phyloP scores from a whole-genome alignment of 2,888 invertebrate species.

The Apodemia hepburni region DNA sequence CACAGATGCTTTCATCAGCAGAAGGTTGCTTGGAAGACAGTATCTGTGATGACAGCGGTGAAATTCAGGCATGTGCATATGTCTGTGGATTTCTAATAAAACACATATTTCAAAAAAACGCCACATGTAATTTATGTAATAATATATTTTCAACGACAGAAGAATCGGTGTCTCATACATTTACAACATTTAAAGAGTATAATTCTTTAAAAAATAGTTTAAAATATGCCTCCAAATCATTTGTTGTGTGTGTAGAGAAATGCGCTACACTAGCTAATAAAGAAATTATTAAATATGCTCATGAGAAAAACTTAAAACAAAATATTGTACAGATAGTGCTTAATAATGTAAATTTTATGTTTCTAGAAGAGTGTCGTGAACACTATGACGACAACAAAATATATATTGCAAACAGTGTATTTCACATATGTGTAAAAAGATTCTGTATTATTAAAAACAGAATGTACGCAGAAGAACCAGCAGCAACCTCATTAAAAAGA shows the following conservation, averaged over 20 bases:
- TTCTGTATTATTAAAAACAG: not conserved
- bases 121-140: not conserved
- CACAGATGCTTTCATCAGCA: conserved; percentile 13
- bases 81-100: conserved; percentile 16
- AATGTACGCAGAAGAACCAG: not conserved
- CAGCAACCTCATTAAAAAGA: not conserved
- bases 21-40: conserved; percentile 8
- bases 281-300: not conserved
- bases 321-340: not conserved
- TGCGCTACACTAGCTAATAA: not conserved
- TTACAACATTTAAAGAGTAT: conserved; percentile 16
- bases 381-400: not conserved
- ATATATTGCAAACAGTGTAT: not conserved
- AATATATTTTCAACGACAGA: conserved; percentile 21
- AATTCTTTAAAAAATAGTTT: not conserved
- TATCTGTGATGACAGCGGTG: conserved; percentile 1
- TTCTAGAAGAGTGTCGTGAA: not conserved
- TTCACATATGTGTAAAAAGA: conserved; percentile 4
- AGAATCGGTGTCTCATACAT: conserved; percentile 22
- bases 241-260: not conserved
- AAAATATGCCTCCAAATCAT: not conserved
- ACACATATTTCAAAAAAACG: not conserved
- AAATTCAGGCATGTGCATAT: conserved; percentile 11
- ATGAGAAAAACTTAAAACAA: not conserved
- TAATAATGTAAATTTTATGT: not conserved